Percentiles rank a stretch among this genome's conserved stretches.
phyloP scores from a whole-genome alignment of 1,140 invertebrate genomes.

The Aphelinus atriplicis region DNA sequence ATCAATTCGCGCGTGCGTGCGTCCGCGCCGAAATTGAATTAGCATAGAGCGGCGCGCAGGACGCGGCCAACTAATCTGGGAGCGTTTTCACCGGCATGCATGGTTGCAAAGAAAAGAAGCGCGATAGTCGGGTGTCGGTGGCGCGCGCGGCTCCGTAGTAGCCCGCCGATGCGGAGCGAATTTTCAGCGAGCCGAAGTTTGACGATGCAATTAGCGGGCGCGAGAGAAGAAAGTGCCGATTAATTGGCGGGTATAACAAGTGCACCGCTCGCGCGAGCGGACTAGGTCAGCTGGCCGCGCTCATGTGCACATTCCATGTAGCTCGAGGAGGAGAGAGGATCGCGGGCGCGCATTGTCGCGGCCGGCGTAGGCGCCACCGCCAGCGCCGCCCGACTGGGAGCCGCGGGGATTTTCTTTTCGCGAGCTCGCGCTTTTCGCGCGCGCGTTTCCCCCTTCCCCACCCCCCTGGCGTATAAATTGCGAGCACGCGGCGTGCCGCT shows the following conservation, averaged over 20 bases:
- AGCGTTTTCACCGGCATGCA: too few relatives aligned
- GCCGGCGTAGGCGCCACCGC: not conserved
- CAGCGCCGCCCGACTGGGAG: not conserved
- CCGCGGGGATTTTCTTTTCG: slow-evolving; percentile 37
- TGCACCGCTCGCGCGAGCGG: slow-evolving; percentile 35
- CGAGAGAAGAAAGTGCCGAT: slow-evolving; percentile 9
- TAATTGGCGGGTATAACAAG: slow-evolving; percentile 43
- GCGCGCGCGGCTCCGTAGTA: too few relatives aligned
- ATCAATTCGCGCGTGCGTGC: too few relatives aligned
- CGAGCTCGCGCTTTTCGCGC: slow-evolving; percentile 16
- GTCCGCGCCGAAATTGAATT: too few relatives aligned
- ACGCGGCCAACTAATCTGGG: too few relatives aligned
- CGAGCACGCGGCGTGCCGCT: not conserved
- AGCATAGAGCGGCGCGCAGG: too few relatives aligned
- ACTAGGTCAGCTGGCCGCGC: slow-evolving; percentile 39
- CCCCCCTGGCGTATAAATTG: not conserved
- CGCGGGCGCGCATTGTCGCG: not conserved
- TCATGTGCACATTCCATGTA: not conserved
- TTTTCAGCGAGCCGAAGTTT: slow-evolving; percentile 2
- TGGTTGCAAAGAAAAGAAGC: too few relatives aligned
- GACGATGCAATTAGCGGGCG: slow-evolving; percentile 9
- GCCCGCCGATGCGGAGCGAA: not conserved
- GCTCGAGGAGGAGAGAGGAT: too few relatives aligned
- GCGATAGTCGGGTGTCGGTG: too few relatives aligned
- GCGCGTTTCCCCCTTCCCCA: slow-evolving; percentile 6